These are phyloP conservation scores for Stramonita haemastoma DNA, from an alignment of 2,888 invertebrate species.

Conservation along the genomic window DNA sequence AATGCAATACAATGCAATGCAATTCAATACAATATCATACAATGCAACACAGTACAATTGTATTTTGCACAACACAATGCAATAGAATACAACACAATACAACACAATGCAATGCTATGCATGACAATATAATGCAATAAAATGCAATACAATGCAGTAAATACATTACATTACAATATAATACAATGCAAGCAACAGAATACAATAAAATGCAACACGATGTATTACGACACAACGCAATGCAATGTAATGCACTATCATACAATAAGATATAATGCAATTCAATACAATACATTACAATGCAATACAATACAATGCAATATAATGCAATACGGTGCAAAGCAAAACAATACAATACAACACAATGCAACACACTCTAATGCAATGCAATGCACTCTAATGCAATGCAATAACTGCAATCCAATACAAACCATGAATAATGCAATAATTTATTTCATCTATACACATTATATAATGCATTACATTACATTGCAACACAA, in stretches of 20 bases:
- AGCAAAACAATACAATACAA: neutral
- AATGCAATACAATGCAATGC: neutral
- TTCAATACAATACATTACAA: neutral
- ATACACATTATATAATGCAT: neutral
- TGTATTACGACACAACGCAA: neutral
- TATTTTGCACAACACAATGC: neutral
- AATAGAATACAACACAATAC: neutral
- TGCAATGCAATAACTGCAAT: no score
- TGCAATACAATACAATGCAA: neutral
- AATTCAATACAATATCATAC: neutral
- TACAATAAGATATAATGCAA: neutral
- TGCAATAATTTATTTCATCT: no score
- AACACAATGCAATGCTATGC: neutral
- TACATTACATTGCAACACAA: neutral
- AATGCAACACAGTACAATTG: neutral
- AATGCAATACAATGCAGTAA: neutral
- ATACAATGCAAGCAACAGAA: neutral
- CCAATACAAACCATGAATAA: no score
- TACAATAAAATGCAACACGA: neutral
- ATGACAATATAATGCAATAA: neutral
- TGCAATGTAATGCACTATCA: neutral
- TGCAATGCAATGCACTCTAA: no score
- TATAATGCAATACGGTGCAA: neutral
- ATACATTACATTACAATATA: neutral
- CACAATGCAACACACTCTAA: no score